These are phyloP conservation scores for Portevinia maculata DNA, from an alignment of 2,888 invertebrate genomes.

Conservation along the genomic window DNA sequence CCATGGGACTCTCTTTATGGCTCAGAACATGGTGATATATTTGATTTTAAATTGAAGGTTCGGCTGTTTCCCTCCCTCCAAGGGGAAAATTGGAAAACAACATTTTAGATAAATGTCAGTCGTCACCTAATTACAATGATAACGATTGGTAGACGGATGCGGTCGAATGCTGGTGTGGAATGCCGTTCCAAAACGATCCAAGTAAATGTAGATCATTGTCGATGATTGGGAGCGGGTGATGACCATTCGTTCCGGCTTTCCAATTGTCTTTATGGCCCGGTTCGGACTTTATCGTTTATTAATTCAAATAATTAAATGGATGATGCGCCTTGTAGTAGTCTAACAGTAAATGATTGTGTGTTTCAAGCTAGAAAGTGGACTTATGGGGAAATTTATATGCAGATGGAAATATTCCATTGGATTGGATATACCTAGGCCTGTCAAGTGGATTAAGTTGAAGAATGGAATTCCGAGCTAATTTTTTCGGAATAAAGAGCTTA, in stretches of 20 bases:
- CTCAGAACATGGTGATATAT: conserved; percentile 54
- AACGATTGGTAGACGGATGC: conserved; percentile 46
- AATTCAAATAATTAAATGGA: conserved; percentile 71
- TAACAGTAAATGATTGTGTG: conserved; percentile 49
- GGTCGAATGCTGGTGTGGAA: conserved; percentile 40
- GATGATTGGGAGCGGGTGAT: conserved; percentile 51
- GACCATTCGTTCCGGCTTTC: conserved; percentile 69
- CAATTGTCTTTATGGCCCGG: conserved; percentile 69
- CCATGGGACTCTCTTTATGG: conserved; percentile 21
- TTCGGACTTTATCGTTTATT: conserved; percentile 68
- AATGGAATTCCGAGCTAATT: conserved; percentile 34
- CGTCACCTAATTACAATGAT: conserved; percentile 67
- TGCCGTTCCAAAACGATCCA: conserved; percentile 44
- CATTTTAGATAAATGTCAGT: conserved; percentile 68
- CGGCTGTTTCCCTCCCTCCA: not conserved
- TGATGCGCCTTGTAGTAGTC: conserved; percentile 50
- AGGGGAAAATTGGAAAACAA: conserved; percentile 28
- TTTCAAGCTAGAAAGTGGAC: conserved; percentile 34
- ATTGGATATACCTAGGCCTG: not conserved
- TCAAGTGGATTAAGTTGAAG: not conserved
- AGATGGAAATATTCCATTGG: not conserved
- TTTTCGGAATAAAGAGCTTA: conserved; percentile 37
- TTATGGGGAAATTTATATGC: conserved; percentile 24
- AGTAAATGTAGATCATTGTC: conserved; percentile 58
- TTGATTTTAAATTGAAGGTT: conserved; percentile 47